phyloP scores from a whole-genome alignment of 1,140 invertebrate species.

The Bombus cullumanus region DNA sequence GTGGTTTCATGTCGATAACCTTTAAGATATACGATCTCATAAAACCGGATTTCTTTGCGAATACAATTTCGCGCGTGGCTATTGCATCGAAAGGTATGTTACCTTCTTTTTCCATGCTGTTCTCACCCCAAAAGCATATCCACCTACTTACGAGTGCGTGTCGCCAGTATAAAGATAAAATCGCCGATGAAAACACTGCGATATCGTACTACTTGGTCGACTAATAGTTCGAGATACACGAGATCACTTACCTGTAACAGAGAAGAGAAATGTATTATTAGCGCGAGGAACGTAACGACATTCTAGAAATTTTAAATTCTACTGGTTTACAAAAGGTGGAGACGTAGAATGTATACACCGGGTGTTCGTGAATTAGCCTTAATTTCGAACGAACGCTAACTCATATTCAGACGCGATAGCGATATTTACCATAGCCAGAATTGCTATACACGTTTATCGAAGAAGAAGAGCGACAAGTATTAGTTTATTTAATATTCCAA shows the following conservation, averaged over 20 bases:
- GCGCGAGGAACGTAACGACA: constrained; percentile 10
- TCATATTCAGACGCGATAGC: no score
- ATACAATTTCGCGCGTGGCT: constrained; percentile 51
- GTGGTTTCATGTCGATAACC: constrained; percentile 43
- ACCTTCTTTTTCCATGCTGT: constrained; percentile 8
- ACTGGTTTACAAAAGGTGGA: not conserved
- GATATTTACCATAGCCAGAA: no score
- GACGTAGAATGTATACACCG: not conserved
- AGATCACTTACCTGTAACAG: constrained; percentile 75
- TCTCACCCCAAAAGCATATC: constrained; percentile 48
- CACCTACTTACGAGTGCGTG: constrained; percentile 57
- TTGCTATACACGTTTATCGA: no score
- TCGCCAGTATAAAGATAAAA: constrained; percentile 54
- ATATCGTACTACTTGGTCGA: constrained; percentile 50
- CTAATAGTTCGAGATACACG: constrained; percentile 40
- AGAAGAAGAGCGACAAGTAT: no score
- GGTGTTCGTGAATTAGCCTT: not conserved
- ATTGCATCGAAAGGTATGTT: constrained; percentile 45
- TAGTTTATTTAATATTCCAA: no score
- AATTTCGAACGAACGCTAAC: no score
- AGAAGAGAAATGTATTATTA: constrained; percentile 62
- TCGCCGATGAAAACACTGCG: constrained; percentile 41
- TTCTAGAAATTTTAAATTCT: constrained; percentile 12
- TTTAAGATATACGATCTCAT: constrained; percentile 50
- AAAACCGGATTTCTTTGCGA: constrained; percentile 59